Conservation (phyloP, 2,888 invertebrate species). For the Sinodicranocentrus sp. region DNA sequence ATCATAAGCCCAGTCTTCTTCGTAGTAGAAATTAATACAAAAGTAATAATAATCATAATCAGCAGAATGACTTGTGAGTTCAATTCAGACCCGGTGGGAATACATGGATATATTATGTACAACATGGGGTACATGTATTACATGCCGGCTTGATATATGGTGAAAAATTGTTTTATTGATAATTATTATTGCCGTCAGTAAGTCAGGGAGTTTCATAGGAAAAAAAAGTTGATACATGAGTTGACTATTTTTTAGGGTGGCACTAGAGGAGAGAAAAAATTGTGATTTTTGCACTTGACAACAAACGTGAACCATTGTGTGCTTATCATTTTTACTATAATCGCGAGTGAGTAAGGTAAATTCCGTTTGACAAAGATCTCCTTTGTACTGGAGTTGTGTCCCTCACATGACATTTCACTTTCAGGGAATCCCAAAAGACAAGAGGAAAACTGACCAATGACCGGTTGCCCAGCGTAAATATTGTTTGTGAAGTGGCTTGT, state of each 20-base stretch:
- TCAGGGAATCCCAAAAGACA: too few species aligned
- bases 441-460: too few species aligned
- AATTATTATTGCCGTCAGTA: neutral
- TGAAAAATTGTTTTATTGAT: neutral
- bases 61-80: conserved; percentile 37
- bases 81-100: conserved; percentile 36
- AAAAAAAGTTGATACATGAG: neutral
- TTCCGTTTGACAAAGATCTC: neutral
- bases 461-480: too few species aligned
- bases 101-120: neutral
- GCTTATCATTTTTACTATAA: neutral
- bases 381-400: too few species aligned
- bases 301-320: too few species aligned
- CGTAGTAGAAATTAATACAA: conserved; percentile 10
- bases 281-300: neutral
- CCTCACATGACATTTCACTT: too few species aligned
- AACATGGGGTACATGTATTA: too few species aligned
- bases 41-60: conserved; percentile 15
- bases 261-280: neutral
- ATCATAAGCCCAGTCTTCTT: conserved; percentile 3
- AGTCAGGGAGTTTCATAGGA: neutral
- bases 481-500: too few species aligned
- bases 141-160: neutral
- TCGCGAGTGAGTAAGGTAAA: neutral
- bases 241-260: neutral